phyloP scores from a whole-genome alignment of 2,113 vertebrate species.

The Urocolius indicus region DNA sequence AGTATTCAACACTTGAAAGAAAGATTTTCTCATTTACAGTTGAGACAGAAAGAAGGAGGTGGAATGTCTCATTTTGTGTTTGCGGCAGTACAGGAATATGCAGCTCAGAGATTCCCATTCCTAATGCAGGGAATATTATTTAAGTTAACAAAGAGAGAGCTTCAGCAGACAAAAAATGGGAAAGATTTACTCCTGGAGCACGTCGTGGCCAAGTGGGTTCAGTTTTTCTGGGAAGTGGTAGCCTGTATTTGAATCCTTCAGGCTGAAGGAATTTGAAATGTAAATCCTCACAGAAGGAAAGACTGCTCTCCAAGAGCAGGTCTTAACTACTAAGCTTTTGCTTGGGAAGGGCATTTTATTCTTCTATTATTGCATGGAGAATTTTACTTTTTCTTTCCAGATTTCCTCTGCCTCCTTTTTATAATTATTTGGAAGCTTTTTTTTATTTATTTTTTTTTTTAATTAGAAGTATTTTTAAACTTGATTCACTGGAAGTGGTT shows the following conservation, averaged over 20 bases:
- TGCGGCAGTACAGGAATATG: background rate
- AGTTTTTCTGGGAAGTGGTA: background rate
- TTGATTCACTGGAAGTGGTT: background rate
- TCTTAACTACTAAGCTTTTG: conserved; percentile 14
- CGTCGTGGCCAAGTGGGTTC: background rate
- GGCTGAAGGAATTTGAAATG: background rate
- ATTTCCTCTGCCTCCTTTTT: background rate
- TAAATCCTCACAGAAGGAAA: background rate
- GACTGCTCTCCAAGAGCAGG: background rate
- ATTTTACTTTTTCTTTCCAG: background rate
- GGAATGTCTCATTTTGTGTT: background rate
- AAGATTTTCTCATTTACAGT: background rate
- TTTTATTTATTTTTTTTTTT: background rate
- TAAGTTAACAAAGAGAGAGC: background rate
- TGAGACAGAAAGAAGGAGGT: background rate
- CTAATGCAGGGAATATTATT: background rate
- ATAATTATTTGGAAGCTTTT: background rate
- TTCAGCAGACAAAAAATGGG: background rate
- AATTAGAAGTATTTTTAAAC: background rate
- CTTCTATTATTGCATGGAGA: background rate
- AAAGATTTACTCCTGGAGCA: background rate
- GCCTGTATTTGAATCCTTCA: background rate
- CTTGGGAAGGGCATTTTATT: background rate
- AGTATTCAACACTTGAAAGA: background rate
- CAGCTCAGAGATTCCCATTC: background rate